These are phyloP conservation scores for Drosophila lacicola DNA, from an alignment of 2,888 invertebrate species.

Conservation along the genomic window DNA sequence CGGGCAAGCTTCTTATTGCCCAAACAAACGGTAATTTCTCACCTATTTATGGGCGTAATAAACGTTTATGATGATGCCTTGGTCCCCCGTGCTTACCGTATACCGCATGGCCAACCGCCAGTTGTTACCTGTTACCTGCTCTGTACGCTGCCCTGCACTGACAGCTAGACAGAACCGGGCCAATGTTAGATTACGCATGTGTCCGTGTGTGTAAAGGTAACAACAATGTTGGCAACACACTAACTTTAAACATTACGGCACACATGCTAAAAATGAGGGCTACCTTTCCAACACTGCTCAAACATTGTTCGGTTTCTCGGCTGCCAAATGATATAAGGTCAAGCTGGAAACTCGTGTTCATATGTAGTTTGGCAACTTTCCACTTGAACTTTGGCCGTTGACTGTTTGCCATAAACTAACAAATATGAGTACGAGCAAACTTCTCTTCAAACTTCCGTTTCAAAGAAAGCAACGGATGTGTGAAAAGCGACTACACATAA, in stretches of 20 bases:
- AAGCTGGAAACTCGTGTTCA: constrained; percentile 11
- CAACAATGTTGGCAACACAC: constrained; percentile 61
- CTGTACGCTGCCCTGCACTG: neutral
- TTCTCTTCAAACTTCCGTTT: neutral
- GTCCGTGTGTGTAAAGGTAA: neutral
- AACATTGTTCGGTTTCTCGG: constrained; percentile 20
- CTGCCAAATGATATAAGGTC: constrained; percentile 36
- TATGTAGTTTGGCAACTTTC: constrained; percentile 24
- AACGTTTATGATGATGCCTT: constrained; percentile 79
- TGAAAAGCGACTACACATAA: constrained; percentile 1
- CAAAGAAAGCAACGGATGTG: constrained; percentile 6
- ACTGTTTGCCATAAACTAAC: constrained; percentile 7
- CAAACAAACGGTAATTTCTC: constrained; percentile 78
- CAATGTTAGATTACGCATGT: constrained; percentile 46
- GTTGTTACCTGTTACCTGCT: constrained; percentile 15
- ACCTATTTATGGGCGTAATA: constrained; percentile 79
- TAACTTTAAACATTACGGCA: constrained; percentile 54
- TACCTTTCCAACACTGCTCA: neutral
- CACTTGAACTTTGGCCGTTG: constrained; percentile 29
- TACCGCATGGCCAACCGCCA: constrained; percentile 1
- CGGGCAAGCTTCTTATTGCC: constrained; percentile 45
- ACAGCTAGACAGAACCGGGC: constrained; percentile 32
- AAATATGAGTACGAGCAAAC: constrained; percentile 8
- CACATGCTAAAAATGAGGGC: constrained; percentile 17
- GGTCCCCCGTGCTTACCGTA: neutral